These are phyloP conservation scores for Lypha dubia DNA, from an alignment of 2,888 invertebrate species.

Conservation along the genomic window DNA sequence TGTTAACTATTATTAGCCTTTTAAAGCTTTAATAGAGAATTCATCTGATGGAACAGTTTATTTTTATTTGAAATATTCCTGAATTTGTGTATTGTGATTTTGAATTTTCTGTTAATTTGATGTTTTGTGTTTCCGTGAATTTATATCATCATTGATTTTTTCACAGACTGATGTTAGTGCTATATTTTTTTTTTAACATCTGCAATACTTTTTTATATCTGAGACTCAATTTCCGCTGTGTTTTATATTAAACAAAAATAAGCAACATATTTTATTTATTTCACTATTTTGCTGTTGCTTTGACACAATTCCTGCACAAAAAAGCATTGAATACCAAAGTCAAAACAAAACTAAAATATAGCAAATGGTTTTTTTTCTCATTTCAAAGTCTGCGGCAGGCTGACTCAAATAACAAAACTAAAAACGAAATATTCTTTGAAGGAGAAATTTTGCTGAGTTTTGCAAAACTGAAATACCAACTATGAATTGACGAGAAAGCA, in stretches of 20 bases:
- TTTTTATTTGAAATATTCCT: background rate
- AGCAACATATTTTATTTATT: slow-evolving; percentile 53
- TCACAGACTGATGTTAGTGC: background rate
- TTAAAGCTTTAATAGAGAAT: slow-evolving; percentile 13
- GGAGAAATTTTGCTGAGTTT: slow-evolving; percentile 53
- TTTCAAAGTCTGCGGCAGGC: slow-evolving; percentile 31
- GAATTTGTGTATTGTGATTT: background rate
- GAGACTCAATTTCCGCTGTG: slow-evolving; percentile 53
- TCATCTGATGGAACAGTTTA: background rate
- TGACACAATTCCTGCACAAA: slow-evolving; percentile 59
- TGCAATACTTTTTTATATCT: slow-evolving; percentile 35
- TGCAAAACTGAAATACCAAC: slow-evolving; percentile 42
- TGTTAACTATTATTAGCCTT: background rate
- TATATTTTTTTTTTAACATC: background rate
- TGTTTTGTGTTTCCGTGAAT: slow-evolving; percentile 36
- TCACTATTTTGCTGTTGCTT: slow-evolving; percentile 40
- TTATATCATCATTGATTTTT: slow-evolving; percentile 56
- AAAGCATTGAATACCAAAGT: slow-evolving; percentile 30
- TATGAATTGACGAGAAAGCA: slow-evolving; percentile 23
- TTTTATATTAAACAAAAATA: slow-evolving; percentile 58
- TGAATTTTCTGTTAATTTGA: slow-evolving; percentile 33
- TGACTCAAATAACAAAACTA: slow-evolving; percentile 29
- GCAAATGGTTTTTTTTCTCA: slow-evolving; percentile 21
- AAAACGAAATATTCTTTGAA: slow-evolving; percentile 30
- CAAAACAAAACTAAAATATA: slow-evolving; percentile 50